Evolutionary conservation across 2,888 invertebrate species (phyloP), one percentile per base, ranked within the genome.

Genomic region (Villa cingulata): DNA sequence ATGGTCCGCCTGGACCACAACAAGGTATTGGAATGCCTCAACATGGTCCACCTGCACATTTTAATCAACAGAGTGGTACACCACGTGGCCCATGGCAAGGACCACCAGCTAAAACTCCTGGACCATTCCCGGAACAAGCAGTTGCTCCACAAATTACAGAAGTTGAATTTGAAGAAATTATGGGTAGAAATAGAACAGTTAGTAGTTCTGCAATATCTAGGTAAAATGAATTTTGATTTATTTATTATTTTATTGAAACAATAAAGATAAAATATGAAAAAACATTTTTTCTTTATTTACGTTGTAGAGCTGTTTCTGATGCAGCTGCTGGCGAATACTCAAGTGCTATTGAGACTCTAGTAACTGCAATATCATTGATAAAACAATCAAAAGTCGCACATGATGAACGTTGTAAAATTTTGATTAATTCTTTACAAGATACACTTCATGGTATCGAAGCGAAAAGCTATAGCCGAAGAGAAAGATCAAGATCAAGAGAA

Each of bases 261-360:
- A n/a, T n/a, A n/a, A n/a, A n/a, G n/a, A n/a, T n/a, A n/a, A n/a
- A 2, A 27, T 9, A 27, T 32, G 12, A 32, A 32, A 32, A 32
- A 32, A 12, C 27, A 27, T 27, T 4, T n/a, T n/a, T n/a, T n/a
- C n/a, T n/a, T n/a, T n/a, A n/a, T n/a, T n/a, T n/a, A n/a, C n/a
- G n/a, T 10, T 48, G 23, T 37, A 74, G 97, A 51, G 98, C 98
- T 14, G 96, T 98, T 37, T 89, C 91, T 43, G 97, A 97, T 72
- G 96, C 96, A 3, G 92, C 94, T 39, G 90, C 92, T 48, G 94
- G 96, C 12, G 97, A 99, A 71, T 95, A 90, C 71, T 91, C 92
- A 2, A 92, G 92, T 68, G 98, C 98, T 43, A 95, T 98, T 53
- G 97, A 98, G 72, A 98, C 98, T 4, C 75, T 99, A 54, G 94